Evolutionary conservation across 92 coral and sea anemone genomes (phyloP).

Genomic region (Galaxea fascicularis): DNA sequence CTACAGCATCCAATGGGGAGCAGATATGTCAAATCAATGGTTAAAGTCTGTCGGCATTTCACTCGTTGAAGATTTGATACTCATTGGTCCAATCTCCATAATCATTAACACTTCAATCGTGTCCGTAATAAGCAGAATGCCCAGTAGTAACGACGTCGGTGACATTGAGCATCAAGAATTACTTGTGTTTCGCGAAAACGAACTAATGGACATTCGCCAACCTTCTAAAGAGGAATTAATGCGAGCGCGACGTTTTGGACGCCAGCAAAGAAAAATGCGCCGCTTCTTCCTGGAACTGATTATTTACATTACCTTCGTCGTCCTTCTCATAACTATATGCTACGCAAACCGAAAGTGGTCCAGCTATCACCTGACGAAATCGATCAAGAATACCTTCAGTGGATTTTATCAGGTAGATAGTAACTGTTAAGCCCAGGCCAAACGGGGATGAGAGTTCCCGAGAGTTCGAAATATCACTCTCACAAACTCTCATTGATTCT

Average conservation of each 20-base stretch:
- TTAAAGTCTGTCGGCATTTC: constrained; percentile 56
- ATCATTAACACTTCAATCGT: constrained; percentile 19
- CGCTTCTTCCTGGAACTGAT: constrained; percentile 49
- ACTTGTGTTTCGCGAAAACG: constrained; percentile 22
- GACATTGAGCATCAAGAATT: not conserved
- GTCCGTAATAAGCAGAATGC: constrained; percentile 14
- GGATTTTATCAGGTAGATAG: constrained; percentile 54
- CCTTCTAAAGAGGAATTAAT: constrained; percentile 31
- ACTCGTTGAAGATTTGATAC: constrained; percentile 56
- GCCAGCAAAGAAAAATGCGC: constrained; percentile 35
- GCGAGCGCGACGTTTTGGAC: constrained; percentile 25
- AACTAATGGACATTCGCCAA: not conserved
- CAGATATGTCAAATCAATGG: constrained; percentile 64
- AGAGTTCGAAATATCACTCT: too few species aligned
- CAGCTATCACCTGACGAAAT: constrained; percentile 49
- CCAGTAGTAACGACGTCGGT: not conserved
- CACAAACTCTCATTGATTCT: too few species aligned
- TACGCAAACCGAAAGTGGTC: constrained; percentile 63
- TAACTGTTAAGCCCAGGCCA: too few species aligned
- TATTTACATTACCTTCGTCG: constrained; percentile 53
- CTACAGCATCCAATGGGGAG: constrained; percentile 72
- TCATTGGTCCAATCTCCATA: constrained; percentile 59
- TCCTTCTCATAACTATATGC: constrained; percentile 55
- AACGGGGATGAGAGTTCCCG: too few species aligned
- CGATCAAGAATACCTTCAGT: constrained; percentile 61